These are phyloP conservation scores for Onychostruthus taczanowskii DNA, from an alignment of 2,113 vertebrate genomes.

Conservation along the genomic window DNA sequence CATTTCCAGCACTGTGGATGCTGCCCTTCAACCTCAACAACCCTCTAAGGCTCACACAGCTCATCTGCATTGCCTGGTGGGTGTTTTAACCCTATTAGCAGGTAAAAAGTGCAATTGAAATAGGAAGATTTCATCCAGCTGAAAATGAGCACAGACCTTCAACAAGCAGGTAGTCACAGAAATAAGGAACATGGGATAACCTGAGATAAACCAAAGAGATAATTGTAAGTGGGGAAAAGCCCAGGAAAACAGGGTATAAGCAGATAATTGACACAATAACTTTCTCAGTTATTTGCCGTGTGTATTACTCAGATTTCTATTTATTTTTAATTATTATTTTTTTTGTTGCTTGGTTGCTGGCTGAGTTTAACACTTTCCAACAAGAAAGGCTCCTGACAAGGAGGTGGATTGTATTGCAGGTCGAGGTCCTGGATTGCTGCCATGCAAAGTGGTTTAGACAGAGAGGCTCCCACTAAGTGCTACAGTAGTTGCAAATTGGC, in stretches of 20 bases:
- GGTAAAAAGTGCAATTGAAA: background rate
- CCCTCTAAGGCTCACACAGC: background rate
- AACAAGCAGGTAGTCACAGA: background rate
- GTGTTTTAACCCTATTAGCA: background rate
- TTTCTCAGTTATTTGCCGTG: background rate
- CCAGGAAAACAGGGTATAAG: background rate
- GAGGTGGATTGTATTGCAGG: background rate
- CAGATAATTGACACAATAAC: background rate
- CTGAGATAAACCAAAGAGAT: background rate
- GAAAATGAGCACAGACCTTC: background rate
- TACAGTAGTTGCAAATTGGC: conserved; percentile 14
- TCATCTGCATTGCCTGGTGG: background rate
- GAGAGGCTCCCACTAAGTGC: background rate
- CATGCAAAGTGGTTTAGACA: conserved; percentile 31
- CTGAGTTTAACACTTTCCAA: background rate
- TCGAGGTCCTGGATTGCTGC: background rate
- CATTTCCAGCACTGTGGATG: background rate
- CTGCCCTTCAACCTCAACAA: background rate
- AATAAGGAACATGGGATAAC: background rate
- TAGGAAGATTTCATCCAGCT: background rate
- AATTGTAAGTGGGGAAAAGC: background rate
- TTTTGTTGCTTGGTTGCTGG: background rate
- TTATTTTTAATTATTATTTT: background rate
- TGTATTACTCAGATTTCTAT: background rate
- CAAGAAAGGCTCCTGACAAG: background rate